Conservation (phyloP, 2,888 invertebrate genomes). For the Xestobium rufovillosum region DNA sequence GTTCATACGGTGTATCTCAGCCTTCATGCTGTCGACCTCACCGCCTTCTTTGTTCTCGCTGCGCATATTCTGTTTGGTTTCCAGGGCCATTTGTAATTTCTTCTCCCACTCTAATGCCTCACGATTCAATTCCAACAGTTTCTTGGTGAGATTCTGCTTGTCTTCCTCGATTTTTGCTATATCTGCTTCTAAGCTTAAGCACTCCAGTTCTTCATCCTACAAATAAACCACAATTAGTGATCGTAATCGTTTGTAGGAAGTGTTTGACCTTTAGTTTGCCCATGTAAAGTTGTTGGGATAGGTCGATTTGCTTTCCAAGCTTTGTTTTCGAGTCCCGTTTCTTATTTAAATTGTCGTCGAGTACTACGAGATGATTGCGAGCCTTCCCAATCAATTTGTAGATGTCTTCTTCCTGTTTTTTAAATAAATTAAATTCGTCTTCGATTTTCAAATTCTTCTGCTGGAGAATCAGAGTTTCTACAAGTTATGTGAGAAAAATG, state of each 20-base stretch:
- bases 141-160: constrained; percentile 56
- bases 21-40: constrained; percentile 68
- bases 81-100: constrained; percentile 64
- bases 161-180: constrained; percentile 59
- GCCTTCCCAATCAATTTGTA: constrained; percentile 53
- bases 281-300: constrained; percentile 47
- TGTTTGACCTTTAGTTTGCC: constrained; percentile 45
- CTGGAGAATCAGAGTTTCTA: constrained; percentile 55
- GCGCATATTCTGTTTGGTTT: constrained; percentile 61
- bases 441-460: constrained; percentile 67
- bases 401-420: constrained; percentile 50
- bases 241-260: too few relatives aligned
- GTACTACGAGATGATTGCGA: constrained; percentile 53
- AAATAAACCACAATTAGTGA: constrained; percentile 18
- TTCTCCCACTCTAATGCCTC: constrained; percentile 76
- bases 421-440: constrained; percentile 53
- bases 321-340: constrained; percentile 48
- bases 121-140: constrained; percentile 54
- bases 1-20: constrained; percentile 79
- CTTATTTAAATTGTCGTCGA: constrained; percentile 50
- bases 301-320: constrained; percentile 50
- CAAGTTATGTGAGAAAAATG: constrained; percentile 13
- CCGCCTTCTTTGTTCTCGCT: constrained; percentile 58
- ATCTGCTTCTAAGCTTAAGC: constrained; percentile 60
- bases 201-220: constrained; percentile 61